Base-by-base conservation (phyloP, 2,797 vertebrate species). In the Acridotheres tristis region DNA sequence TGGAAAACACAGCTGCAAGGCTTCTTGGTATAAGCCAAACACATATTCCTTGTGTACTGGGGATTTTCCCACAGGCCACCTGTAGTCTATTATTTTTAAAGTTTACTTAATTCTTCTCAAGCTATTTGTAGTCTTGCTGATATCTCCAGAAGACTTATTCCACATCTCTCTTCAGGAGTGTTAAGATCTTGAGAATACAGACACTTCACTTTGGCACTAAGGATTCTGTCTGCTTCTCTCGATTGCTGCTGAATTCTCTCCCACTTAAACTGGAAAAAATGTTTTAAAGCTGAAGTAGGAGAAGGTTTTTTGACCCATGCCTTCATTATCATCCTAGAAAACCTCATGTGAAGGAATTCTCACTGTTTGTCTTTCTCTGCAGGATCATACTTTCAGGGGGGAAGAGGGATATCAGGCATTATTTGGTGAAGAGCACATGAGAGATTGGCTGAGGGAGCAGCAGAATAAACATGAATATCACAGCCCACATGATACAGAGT, bases 51-150 rank as follows among this genome's bases (percentile, higher is more conserved):
- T 91, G 50, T 80, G 58, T 94, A 82, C 58, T 92, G 88, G 82
- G 96, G 93, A 67, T 90, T 90, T 94, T 95, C 82, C 93, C 82
- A 84, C 67, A 93, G 62, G 69, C 89, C 84, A 89, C 85, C 88
- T 93, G 90, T 92, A 90, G 69, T 72, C 62, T 89, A 88, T 95
- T 94, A 94, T 88, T 94, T 93, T 90, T 67, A 89, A 85, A 94
- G 86, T 96, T 86, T 90, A 80, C 51, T 94, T 95, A 94, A 96
- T 93, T 91, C 69, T 91, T 88, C 85, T 96, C 81, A 93, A 95
- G 63, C 38, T 80, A 93, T 95, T 95, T 96, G 93, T 89, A 89
- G 93, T 96, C 91, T 93, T 88, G 58, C 79, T 93, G 94, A 94
- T 74, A 92, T 88, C 47, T 96, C 81, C 76, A 94, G 84, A 94